Evolutionary conservation across 2,797 vertebrate species (phyloP), one percentile per base, ranked within the genome.

Genomic region (Delichon dasypus): DNA sequence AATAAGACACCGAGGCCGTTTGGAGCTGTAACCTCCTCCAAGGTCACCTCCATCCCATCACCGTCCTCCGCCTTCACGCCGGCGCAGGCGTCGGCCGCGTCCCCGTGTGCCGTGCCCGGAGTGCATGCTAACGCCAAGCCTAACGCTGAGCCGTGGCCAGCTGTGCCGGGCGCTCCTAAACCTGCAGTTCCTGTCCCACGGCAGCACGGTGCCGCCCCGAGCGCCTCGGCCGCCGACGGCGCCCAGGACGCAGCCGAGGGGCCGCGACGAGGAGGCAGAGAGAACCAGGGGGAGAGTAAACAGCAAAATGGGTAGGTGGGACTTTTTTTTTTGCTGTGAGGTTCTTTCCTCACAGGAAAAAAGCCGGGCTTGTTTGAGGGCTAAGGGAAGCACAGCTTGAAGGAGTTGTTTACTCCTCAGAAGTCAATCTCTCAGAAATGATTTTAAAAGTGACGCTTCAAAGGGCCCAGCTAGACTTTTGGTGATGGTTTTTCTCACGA

Each of bases 1-100:
- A 99, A 99, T 98, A 99, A 99, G 98, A 98, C 99, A 7, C 98
- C 99, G 42, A 98, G 98, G 90, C 99, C 99, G 2, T 99, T 99
- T 85, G 99, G 99, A 62, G 98, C 98, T 3, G 92, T 98, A 68
- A 96, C 98, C 79, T 94, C 97, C 94, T 96, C 98, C 94, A 99
- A 98, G 97, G 97, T 98, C 93, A 99, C 99, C 85, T 99, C 99
- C 97, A 99, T 99, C 94, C 99, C 99, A 53, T 99, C 99, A 48
- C 98, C 99, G 13, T 98, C 98, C 40, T 99, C 99, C 0, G 99
- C 99, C 97, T 99, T 99, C 97, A 98, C 98, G 75, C 99, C 99
- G 80, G 95, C 96, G 27, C 91, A 97, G 96, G 55, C 97, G 57
- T 95, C 95, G 30, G 96, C 96, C 19, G 30, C 25, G 0, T 6